These are phyloP conservation scores for Pedetes capensis DNA, from an alignment of 2,113 vertebrate genomes.

Conservation along the genomic window DNA sequence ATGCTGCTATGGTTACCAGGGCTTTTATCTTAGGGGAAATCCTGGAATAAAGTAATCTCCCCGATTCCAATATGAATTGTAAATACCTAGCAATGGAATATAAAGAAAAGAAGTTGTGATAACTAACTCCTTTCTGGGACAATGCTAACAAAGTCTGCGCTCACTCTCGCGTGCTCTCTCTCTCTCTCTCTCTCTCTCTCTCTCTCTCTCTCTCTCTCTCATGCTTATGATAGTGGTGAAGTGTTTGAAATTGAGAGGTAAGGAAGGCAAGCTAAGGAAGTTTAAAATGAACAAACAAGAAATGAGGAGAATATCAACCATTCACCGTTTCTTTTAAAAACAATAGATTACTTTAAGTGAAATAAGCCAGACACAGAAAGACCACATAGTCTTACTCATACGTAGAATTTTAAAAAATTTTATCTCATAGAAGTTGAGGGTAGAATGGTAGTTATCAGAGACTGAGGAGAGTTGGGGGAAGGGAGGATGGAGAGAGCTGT, in stretches of 20 bases:
- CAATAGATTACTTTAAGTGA: background rate
- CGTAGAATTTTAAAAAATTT: background rate
- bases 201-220: background rate
- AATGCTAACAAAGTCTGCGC: background rate
- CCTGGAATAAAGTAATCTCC: background rate
- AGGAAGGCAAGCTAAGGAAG: background rate
- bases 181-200: background rate
- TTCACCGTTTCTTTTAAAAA: background rate
- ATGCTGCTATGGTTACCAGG: slow-evolving; percentile 59
- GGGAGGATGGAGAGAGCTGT: background rate
- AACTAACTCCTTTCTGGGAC: background rate
- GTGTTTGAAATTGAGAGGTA: background rate
- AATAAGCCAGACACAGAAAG: background rate
- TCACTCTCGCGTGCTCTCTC: no score
- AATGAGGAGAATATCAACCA: background rate
- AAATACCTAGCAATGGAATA: slow-evolving; percentile 35
- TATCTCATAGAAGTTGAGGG: background rate
- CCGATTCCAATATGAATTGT: slow-evolving; percentile 43
- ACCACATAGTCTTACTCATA: background rate
- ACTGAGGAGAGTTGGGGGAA: accelerated
- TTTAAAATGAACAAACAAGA: background rate
- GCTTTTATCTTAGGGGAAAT: slow-evolving; percentile 61
- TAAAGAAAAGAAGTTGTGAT: background rate
- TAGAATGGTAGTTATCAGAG: background rate
- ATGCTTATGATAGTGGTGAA: no score